A percentile compares a stretch with the other conserved stretches of the same genome.
phyloP scores from a whole-genome alignment of 2,113 vertebrate genomes.

The Oriolus oriolus region DNA sequence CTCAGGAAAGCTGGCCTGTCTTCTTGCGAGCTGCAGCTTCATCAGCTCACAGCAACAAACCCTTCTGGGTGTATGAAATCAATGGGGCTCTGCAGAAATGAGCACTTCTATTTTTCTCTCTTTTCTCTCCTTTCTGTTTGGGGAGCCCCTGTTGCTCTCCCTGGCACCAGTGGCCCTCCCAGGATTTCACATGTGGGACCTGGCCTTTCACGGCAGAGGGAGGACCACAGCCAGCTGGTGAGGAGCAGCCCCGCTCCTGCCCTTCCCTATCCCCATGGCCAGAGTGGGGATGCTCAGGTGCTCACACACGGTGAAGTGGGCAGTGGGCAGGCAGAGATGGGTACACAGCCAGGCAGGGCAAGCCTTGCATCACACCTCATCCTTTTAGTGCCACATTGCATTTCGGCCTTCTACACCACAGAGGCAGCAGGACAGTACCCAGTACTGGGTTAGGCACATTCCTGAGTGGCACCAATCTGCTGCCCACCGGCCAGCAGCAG shows the following conservation, averaged over 20 bases:
- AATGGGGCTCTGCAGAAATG: background rate
- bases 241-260: background rate
- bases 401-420: background rate
- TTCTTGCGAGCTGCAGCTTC: background rate
- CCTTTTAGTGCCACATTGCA: background rate
- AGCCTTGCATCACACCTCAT: background rate
- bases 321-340: background rate
- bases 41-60: background rate
- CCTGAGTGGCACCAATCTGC: background rate
- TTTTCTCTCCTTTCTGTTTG: background rate
- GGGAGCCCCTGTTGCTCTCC: background rate
- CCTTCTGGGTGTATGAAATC: background rate
- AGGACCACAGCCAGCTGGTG: background rate
- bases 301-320: accelerated
- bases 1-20: background rate
- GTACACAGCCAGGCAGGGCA: background rate
- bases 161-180: background rate
- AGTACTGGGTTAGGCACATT: background rate
- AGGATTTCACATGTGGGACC: background rate
- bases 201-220: background rate
- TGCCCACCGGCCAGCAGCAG: background rate
- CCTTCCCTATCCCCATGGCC: background rate
- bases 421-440: background rate
- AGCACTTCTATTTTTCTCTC: background rate
- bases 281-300: background rate